Percentiles rank a stretch among this genome's conserved stretches.
Conservation (phyloP, 1,140 invertebrate species). For the Pogonomyrmex californicus region DNA sequence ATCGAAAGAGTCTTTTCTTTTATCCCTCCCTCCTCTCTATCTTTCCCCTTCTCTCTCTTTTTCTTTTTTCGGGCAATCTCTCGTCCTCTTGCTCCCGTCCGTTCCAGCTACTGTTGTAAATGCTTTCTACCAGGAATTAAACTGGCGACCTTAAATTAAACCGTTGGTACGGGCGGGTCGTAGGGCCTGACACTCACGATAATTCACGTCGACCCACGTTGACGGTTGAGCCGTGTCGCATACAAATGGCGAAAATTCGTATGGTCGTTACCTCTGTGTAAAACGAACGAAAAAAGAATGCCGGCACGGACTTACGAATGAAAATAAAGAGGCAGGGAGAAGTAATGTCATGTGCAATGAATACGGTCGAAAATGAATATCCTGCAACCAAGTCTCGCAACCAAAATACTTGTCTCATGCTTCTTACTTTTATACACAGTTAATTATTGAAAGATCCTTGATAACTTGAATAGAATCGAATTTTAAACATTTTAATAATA, state of each 20-base stretch:
- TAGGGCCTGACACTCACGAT: slow-evolving; percentile 83
- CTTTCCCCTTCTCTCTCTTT: slow-evolving; percentile 6
- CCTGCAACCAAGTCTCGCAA: neutral
- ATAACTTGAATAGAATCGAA: neutral
- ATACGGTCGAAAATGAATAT: slow-evolving; percentile 39
- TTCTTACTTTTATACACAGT: neutral
- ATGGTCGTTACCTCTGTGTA: slow-evolving; percentile 77
- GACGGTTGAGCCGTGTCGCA: slow-evolving; percentile 79
- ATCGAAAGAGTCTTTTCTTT: slow-evolving; percentile 67
- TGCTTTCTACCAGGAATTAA: slow-evolving; percentile 84
- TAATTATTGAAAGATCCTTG: slow-evolving; percentile 17
- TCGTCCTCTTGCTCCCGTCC: slow-evolving; percentile 45
- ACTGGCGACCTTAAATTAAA: slow-evolving; percentile 85
- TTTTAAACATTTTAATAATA: neutral
- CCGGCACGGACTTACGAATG: slow-evolving; percentile 62
- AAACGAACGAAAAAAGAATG: slow-evolving; percentile 74
- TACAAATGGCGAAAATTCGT: slow-evolving; percentile 83
- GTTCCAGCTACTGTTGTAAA: slow-evolving; percentile 78
- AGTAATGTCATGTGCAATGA: slow-evolving; percentile 41
- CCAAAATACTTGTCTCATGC: neutral
- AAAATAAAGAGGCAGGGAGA: slow-evolving; percentile 44
- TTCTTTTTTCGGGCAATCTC: slow-evolving; percentile 7
- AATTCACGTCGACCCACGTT: slow-evolving; percentile 83
- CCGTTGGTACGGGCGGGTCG: slow-evolving; percentile 80
- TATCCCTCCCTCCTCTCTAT: neutral